A percentile compares a stretch with the other conserved stretches of the same genome.
phyloP scores from a whole-genome alignment of 2,888 invertebrate species.

The Stenchaetothrips biformis region DNA sequence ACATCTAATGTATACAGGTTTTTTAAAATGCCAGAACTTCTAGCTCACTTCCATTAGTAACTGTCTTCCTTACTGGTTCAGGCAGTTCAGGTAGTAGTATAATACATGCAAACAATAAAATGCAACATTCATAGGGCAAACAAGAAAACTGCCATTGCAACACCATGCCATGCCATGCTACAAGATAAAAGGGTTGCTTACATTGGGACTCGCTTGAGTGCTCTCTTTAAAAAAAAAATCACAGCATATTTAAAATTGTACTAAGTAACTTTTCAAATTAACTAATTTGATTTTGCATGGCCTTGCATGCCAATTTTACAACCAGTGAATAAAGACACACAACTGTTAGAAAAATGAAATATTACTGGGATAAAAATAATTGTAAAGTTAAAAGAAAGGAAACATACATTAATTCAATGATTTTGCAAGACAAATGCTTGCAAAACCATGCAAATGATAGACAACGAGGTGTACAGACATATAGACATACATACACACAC shows the following conservation, averaged over 20 bases:
- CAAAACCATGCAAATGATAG: neutral
- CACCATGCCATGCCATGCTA: conserved; percentile 1
- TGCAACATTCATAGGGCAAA: neutral
- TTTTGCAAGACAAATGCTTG: neutral
- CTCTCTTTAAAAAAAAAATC: no score
- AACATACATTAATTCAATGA: neutral
- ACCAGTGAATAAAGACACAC: neutral
- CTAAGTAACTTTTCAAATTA: no score
- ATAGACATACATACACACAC: neutral
- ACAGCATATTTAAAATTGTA: no score
- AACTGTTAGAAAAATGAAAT: neutral
- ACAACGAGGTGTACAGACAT: neutral
- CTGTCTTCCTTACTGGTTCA: neutral
- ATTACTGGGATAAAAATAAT: neutral
- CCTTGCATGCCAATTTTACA: neutral
- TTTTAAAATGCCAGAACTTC: no score
- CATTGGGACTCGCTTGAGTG: no score
- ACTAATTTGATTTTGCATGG: neutral
- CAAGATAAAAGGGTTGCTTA: neutral
- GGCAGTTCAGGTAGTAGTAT: neutral
- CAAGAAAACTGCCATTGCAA: neutral
- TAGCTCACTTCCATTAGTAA: no score
- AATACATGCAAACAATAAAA: neutral
- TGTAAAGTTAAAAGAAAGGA: neutral
- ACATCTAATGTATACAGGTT: no score